These are phyloP conservation scores for Anarrhichthys ocellatus DNA, from an alignment of 2,113 vertebrate species.

Conservation along the genomic window DNA sequence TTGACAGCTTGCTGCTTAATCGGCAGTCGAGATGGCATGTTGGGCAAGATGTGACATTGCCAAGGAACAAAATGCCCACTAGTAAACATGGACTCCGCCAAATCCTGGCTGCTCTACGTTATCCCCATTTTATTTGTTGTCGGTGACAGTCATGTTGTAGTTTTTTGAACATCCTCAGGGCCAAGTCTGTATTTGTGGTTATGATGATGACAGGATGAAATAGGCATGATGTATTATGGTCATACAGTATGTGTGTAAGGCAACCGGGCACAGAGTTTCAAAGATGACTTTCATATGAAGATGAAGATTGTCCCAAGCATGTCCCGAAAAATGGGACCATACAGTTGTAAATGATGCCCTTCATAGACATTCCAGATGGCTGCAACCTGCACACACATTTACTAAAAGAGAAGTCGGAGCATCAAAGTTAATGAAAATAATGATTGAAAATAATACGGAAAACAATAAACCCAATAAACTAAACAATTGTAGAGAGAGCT, in stretches of 20 bases:
- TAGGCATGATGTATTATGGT: background rate
- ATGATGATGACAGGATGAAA: background rate
- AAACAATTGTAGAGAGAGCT: background rate
- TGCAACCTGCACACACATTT: background rate
- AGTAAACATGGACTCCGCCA: conserved; percentile 35
- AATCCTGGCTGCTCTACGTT: background rate
- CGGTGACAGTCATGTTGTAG: background rate
- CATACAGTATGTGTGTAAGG: background rate
- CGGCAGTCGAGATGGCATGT: conserved; percentile 35
- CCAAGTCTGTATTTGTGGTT: background rate
- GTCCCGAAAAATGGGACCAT: background rate
- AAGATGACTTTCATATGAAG: background rate
- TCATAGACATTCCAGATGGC: background rate
- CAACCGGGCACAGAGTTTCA: too few relatives aligned
- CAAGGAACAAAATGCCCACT: conserved; percentile 32
- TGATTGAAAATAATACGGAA: background rate
- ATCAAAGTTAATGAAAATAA: too few relatives aligned
- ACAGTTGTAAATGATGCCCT: background rate
- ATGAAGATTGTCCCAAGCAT: background rate
- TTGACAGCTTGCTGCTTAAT: conserved; percentile 64
- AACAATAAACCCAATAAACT: background rate
- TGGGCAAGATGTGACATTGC: conserved; percentile 26
- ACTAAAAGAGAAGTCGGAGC: background rate
- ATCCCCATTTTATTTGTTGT: background rate
- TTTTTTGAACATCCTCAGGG: background rate